Conservation (phyloP, 2,113 vertebrate species). For the Strix aluco region DNA sequence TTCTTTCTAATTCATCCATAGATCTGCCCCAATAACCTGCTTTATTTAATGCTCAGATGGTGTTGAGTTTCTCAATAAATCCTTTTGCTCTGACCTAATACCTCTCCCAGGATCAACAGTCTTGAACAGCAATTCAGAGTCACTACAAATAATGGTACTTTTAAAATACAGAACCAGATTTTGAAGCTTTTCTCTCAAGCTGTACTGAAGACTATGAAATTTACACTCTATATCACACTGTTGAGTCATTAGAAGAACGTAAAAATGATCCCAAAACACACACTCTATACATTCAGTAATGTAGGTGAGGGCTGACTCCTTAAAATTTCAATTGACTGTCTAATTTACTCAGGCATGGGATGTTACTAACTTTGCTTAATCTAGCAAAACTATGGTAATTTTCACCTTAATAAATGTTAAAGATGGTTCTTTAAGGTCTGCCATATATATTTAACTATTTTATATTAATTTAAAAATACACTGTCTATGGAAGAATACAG, state of each 20-base stretch:
- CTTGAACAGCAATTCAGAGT: not conserved
- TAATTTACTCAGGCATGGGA: not conserved
- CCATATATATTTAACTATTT: not conserved
- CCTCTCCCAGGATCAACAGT: not conserved
- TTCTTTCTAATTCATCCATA: not conserved
- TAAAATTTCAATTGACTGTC: not conserved
- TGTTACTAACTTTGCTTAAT: not conserved
- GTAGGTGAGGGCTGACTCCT: not conserved
- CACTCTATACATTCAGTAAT: not conserved
- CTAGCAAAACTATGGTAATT: not conserved
- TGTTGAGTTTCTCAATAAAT: not conserved
- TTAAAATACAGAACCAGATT: not conserved
- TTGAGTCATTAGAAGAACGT: not conserved
- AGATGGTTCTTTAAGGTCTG: not conserved
- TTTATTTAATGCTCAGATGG: not conserved
- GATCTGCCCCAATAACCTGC: not conserved
- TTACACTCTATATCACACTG: fast-evolving
- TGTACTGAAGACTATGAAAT: not conserved
- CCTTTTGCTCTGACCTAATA: not conserved
- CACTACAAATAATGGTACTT: not conserved
- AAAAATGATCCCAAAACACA: not conserved
- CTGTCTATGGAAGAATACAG: not conserved
- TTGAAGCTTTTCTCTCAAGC: not conserved
- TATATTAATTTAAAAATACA: not conserved
- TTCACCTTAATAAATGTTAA: not conserved